Conservation (phyloP, 2,113 vertebrate species). For the Piprites chloris region DNA sequence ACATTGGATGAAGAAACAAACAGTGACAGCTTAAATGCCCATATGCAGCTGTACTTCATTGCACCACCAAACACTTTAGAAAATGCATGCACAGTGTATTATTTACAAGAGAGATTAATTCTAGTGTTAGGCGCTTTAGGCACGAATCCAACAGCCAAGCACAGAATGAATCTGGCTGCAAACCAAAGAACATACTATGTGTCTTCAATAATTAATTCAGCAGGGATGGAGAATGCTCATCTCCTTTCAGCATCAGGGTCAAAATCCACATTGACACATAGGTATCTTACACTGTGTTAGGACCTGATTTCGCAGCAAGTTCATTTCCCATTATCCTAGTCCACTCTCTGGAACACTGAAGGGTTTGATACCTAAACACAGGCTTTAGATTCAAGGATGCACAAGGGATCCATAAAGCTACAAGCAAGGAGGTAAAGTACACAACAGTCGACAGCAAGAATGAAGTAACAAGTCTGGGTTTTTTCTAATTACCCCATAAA, state of each 20-base stretch:
- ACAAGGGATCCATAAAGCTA: background rate
- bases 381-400: background rate
- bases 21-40: background rate
- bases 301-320: background rate
- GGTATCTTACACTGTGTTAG: background rate
- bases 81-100: background rate
- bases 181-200: background rate
- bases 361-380: background rate
- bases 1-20: background rate
- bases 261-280: background rate
- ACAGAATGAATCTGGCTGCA: background rate
- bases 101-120: constrained; percentile 2
- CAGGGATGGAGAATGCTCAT: background rate
- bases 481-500: background rate
- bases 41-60: background rate
- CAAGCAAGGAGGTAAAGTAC: background rate
- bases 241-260: background rate
- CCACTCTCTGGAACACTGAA: background rate
- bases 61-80: background rate
- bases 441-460: background rate
- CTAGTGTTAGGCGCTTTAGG: background rate
- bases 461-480: background rate
- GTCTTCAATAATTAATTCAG: background rate
- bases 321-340: background rate
- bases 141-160: background rate